Conservation (phyloP, 1,140 invertebrate species). For the Drosophila gunungcola region DNA sequence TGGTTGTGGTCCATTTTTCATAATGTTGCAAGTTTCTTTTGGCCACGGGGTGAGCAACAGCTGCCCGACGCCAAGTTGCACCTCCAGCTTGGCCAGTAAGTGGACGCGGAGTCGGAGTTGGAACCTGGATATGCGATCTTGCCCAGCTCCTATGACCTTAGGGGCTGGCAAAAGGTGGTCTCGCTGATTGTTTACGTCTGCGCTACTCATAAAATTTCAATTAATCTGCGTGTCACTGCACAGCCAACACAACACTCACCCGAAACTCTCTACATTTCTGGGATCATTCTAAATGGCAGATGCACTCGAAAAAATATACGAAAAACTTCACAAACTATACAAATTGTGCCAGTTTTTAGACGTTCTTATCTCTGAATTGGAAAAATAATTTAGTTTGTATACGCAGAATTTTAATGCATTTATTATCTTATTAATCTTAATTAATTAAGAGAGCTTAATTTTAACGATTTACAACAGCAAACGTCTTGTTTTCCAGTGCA, state of each 20-base stretch:
- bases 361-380: no score
- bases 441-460: background rate
- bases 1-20: slow-evolving; percentile 60
- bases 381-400: no score
- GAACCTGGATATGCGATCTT: slow-evolving; percentile 11
- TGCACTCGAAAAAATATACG: background rate
- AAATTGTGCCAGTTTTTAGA: no score
- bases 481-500: background rate
- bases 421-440: no score
- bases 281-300: slow-evolving; percentile 38
- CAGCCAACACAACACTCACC: slow-evolving; percentile 19
- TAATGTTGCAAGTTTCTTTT: slow-evolving; percentile 43
- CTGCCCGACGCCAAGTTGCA: slow-evolving; percentile 37
- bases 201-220: slow-evolving; percentile 84
- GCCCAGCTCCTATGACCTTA: slow-evolving; percentile 69
- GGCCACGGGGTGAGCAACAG: slow-evolving; percentile 44
- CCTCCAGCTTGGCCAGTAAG: slow-evolving; percentile 31
- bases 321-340: no score
- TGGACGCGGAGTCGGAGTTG: background rate
- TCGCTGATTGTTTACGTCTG: slow-evolving; percentile 80
- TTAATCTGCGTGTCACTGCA: slow-evolving; percentile 80
- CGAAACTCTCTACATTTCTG: slow-evolving; percentile 5
- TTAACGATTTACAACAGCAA: no score
- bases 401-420: no score
- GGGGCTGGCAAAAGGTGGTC: slow-evolving; percentile 81